Conservation (phyloP, 2,797 vertebrate genomes). For the Microctenopoma steveboyesi region DNA sequence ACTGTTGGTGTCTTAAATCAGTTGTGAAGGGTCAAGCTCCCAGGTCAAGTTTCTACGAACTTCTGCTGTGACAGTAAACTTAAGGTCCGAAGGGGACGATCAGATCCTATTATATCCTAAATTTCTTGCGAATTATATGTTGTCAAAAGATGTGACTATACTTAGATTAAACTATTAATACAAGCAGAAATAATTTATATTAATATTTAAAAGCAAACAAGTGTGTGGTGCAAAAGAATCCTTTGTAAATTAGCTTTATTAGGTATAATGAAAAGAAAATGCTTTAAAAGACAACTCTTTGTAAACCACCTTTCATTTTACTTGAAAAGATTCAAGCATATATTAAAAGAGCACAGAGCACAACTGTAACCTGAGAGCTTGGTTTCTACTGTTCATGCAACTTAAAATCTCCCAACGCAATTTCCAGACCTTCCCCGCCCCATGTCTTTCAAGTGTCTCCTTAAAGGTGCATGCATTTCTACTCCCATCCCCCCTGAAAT, state of each 20-base stretch:
- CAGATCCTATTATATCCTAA: not conserved
- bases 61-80: not conserved
- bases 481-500: slow-evolving; percentile 42
- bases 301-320: no score
- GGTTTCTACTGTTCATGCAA: slow-evolving; percentile 57
- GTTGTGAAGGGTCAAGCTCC: not conserved
- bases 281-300: no score
- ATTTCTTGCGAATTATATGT: not conserved
- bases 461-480: slow-evolving; percentile 72
- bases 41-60: not conserved
- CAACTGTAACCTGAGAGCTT: slow-evolving; percentile 28
- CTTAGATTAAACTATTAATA: not conserved
- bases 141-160: slow-evolving; percentile 1
- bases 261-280: no score
- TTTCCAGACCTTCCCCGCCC: slow-evolving; percentile 59
- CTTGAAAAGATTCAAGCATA: not conserved
- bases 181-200: not conserved
- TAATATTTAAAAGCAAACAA: not conserved
- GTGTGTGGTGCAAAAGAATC: no score
- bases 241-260: no score
- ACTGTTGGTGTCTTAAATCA: not conserved
- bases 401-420: slow-evolving; percentile 63
- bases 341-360: slow-evolving; percentile 14
- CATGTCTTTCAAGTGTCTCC: slow-evolving; percentile 82
- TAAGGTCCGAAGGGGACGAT: not conserved